Conservation (phyloP, 2,888 invertebrate species). For the Dysmachus trigonus region DNA sequence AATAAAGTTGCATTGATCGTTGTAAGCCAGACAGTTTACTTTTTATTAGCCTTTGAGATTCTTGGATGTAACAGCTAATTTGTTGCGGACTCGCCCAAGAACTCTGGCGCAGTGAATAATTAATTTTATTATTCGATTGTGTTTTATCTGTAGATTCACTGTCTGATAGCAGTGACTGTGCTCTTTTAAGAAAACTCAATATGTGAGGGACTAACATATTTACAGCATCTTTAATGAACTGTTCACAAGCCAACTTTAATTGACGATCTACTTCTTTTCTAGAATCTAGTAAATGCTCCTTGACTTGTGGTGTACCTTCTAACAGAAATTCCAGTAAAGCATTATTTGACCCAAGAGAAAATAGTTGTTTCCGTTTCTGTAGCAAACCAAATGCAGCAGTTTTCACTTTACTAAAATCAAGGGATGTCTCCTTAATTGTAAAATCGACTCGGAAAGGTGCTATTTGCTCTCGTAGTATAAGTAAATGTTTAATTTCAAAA, state of each 20-base stretch:
- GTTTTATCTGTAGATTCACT: conserved; percentile 39
- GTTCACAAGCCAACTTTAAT: conserved; percentile 88
- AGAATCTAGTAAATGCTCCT: conserved; percentile 91
- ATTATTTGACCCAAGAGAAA: conserved; percentile 87
- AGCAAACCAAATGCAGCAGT: conserved; percentile 81
- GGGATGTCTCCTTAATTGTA: conserved; percentile 87
- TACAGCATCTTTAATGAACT: conserved; percentile 83
- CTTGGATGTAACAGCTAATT: conserved; percentile 77
- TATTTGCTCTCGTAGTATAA: conserved; percentile 96
- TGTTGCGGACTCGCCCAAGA: conserved; percentile 77
- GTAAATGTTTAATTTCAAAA: conserved; percentile 97
- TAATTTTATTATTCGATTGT: conserved; percentile 53
- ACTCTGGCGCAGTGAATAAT: conserved; percentile 65
- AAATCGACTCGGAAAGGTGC: conserved; percentile 97
- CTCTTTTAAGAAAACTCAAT: conserved; percentile 78
- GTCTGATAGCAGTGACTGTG: conserved; percentile 60
- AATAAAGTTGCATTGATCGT: conserved; percentile 91
- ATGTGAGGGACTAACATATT: conserved; percentile 79
- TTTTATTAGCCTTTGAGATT: conserved; percentile 82
- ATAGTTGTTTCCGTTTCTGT: conserved; percentile 84
- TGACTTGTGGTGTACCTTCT: conserved; percentile 93
- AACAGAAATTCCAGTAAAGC: conserved; percentile 90
- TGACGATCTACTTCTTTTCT: conserved; percentile 95
- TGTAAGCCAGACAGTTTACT: conserved; percentile 81
- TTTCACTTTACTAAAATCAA: conserved; percentile 94